Evolutionary conservation across 1,140 invertebrate species (phyloP), one percentile per base, ranked within the genome.

Genomic region (Aphis gossypii): DNA sequence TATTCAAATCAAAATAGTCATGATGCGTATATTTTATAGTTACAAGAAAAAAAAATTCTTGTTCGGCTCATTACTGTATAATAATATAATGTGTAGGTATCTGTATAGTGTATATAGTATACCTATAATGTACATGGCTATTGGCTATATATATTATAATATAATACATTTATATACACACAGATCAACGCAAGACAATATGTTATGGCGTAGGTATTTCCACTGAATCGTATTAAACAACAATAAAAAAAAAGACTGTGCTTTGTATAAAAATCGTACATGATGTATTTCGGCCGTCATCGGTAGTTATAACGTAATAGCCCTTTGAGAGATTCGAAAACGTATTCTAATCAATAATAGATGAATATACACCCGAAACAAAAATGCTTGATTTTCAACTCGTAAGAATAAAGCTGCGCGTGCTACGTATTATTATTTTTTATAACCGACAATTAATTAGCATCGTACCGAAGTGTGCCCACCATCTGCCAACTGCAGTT

Each of bases 371-470:
- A 92, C 46, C 68, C 68, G 25, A 35, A 92, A 92, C 38, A 54
- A 46, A 68, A 68, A 46, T 41, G 44, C 5, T 0, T 20, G 68
- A 82, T 68, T 76, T 91, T 41, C 41, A 82, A 82, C 90, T 7
- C 11, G 30, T n/a, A 20, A 76, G 7, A 35, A 82, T 92, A 82
- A 92, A 30, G 44, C 38, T 35, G 8, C 14, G 30, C 30, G 60
- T 82, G 30, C n/a, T 92, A 92, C 9, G 60, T 46, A 46, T 92
- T 82, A 92, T 90, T 60, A 44, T 90, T 51, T 48, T 92, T 48
- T 14, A 20, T 92, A 48, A 35, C 60, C 60, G 14, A 92, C 68
- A 68, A 82, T 92, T 92, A 92, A 92, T 92, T 92, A 92, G 90
- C 60, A n/a, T 35, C 68, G 35, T 18, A 46, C 44, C 4, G 11